Evolutionary conservation across 2,888 invertebrate species (phyloP), one percentile per base, ranked within the genome.

Genomic region (Noctua pronuba): DNA sequence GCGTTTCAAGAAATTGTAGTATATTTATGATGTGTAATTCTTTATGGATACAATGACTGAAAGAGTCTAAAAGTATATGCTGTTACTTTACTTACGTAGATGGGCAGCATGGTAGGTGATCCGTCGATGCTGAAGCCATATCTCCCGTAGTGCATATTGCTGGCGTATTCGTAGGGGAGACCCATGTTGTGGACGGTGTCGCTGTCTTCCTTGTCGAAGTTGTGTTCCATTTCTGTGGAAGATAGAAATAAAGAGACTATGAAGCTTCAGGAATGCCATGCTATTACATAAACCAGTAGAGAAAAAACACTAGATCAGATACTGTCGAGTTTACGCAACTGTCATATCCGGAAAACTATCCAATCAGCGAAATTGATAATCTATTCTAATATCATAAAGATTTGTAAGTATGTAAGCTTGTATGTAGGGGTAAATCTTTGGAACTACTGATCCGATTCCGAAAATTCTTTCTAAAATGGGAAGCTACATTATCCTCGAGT

Each of bases 111-210:
- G 4, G 98, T 98, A 2, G 95, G 92, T 83, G 96, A 92, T 5
- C 97, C 97, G 90, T 97, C 97, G 87, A 92, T 97, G 16, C 97
- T 97, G 91, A 98, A 98, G 0, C 97, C 97, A 68, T 95, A 94
- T 13, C 96, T 94, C 65, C 97, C 97, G 89, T 98, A 98, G 90
- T 98, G 98, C 97, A 98, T 97, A 62, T 97, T 96, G 90, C 98
- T 98, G 35, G 95, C 95, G 85, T 98, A 98, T 91, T 98, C 98
- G 86, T 98, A 98, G 2, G 94, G 94, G 35, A 97, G 94, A 0
- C 97, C 97, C 87, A 97, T 96, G 90, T 97, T 97, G 41, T 97
- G 95, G 3, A 98, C 97, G 1, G 95, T 90, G 4, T 95, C 92
- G 0, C 93, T 91, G 0, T 94, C 95, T 86, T 97, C 97, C 85